Evolutionary conservation across 2,888 invertebrate genomes (phyloP).

Genomic region (Nemotelus nigrinus): DNA sequence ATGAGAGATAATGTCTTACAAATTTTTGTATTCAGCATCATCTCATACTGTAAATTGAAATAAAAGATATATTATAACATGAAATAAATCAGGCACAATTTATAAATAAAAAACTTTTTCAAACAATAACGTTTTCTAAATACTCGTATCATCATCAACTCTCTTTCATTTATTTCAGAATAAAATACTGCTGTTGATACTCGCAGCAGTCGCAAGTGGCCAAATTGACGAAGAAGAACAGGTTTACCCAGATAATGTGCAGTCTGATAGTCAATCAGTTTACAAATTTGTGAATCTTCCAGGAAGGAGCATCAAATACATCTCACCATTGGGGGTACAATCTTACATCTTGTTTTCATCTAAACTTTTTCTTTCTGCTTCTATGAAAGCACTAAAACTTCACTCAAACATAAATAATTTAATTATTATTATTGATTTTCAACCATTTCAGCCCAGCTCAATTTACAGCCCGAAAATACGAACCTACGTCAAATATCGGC

Average conservation of each 20-base stretch:
- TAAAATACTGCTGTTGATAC: background rate
- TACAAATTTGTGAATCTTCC: constrained; percentile 22
- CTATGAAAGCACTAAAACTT: background rate
- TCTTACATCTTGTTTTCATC: background rate
- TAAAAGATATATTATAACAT: background rate
- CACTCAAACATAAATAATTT: too few relatives aligned
- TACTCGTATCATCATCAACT: background rate
- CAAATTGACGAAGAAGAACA: background rate
- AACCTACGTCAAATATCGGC: background rate
- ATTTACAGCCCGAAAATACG: background rate
- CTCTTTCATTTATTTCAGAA: constrained; percentile 21
- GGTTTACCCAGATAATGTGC: background rate
- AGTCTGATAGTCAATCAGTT: background rate
- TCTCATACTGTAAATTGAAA: background rate
- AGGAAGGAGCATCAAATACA: constrained; percentile 2
- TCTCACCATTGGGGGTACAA: constrained; percentile 17
- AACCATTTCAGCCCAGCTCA: too few relatives aligned
- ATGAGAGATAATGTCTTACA: too few relatives aligned
- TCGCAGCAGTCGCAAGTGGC: background rate
- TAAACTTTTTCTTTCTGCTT: background rate
- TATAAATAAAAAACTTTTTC: background rate
- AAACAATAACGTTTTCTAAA: background rate
- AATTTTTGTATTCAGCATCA: too few relatives aligned
- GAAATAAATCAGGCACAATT: background rate
- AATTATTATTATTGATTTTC: background rate